Percentiles rank a stretch among this genome's conserved stretches.
phyloP scores from a whole-genome alignment of 2,797 vertebrate species.

The Centropyge bicolor region DNA sequence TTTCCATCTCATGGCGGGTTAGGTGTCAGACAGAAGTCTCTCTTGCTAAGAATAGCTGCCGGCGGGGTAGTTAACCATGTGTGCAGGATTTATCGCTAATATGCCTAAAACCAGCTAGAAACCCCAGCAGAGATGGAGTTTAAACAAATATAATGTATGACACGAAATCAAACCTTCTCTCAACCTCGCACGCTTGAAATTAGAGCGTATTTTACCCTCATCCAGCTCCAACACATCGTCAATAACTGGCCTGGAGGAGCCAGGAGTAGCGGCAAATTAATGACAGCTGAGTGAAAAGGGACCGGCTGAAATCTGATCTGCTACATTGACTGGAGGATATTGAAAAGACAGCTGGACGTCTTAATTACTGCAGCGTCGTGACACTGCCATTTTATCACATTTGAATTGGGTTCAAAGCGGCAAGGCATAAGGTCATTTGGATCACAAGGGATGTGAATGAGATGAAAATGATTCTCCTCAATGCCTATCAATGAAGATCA shows the following conservation, averaged over 20 bases:
- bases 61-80: conserved; percentile 32
- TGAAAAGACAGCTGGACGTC: conserved; percentile 57
- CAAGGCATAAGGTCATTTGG: conserved; percentile 26
- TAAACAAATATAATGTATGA: conserved; percentile 38
- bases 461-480: not conserved
- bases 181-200: conserved; percentile 38
- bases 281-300: conserved; percentile 62
- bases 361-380: conserved; percentile 68
- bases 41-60: conserved; percentile 49
- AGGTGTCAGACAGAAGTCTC: conserved; percentile 50
- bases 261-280: conserved; percentile 54
- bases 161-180: conserved; percentile 33
- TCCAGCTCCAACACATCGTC: conserved; percentile 47
- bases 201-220: conserved; percentile 36
- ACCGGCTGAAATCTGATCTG: conserved; percentile 71
- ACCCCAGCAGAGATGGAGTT: conserved; percentile 29
- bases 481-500: conserved; percentile 21
- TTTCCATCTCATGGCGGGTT: conserved; percentile 50
- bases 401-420: conserved; percentile 40
- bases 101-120: conserved; percentile 30
- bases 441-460: conserved; percentile 13
- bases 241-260: conserved; percentile 62
- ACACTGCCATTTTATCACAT: conserved; percentile 53
- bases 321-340: conserved; percentile 63
- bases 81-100: conserved; percentile 45